Conservation (phyloP, 1,140 invertebrate species). For the Archegozetes longisetosus region DNA sequence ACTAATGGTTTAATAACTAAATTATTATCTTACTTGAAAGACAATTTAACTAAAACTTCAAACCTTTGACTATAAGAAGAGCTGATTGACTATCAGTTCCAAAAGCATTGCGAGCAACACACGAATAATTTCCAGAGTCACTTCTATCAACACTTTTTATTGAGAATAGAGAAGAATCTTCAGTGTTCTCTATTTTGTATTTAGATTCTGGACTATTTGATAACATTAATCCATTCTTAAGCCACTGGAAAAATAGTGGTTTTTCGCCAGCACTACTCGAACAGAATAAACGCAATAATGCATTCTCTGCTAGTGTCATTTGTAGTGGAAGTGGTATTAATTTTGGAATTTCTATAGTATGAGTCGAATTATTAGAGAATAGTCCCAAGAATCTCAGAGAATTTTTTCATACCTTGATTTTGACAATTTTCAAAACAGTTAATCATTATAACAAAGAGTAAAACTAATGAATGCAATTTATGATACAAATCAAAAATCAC, state of each 20-base stretch:
- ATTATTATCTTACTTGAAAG: background rate
- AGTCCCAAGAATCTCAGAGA: too few species aligned
- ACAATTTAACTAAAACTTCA: too few species aligned
- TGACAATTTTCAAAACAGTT: too few species aligned
- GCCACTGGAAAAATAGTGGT: constrained; percentile 4
- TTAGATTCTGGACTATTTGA: background rate
- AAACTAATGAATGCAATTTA: too few species aligned
- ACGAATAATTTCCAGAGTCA: constrained; percentile 10
- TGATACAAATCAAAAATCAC: too few species aligned
- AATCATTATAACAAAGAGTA: too few species aligned
- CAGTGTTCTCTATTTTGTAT: background rate
- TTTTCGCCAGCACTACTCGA: background rate
- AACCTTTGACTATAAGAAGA: constrained; percentile 9
- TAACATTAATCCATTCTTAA: constrained; percentile 2
- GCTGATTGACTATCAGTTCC: constrained; percentile 5
- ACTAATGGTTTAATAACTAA: constrained; percentile 39
- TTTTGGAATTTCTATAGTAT: constrained; percentile 30
- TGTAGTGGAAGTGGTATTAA: constrained; percentile 5
- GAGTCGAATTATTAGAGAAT: too few species aligned
- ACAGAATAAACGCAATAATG: constrained; percentile 7
- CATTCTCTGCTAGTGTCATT: background rate
- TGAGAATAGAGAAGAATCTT: background rate
- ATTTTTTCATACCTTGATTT: too few species aligned
- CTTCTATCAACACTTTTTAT: background rate
- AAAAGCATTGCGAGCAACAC: background rate